phyloP scores from a whole-genome alignment of 2,113 vertebrate species.

The Bufo bufo region DNA sequence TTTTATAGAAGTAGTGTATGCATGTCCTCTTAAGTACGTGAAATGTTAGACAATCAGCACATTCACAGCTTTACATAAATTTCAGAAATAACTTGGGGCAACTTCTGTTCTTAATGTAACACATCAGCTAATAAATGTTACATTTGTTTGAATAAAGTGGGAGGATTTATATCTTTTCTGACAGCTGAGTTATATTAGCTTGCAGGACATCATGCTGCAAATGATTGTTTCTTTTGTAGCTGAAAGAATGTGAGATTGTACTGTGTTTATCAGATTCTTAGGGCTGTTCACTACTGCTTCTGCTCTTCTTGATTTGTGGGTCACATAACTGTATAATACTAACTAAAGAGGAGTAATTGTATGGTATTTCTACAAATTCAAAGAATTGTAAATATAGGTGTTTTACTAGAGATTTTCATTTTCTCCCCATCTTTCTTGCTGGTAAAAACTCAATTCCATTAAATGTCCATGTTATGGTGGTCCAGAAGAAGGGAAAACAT shows the following conservation, averaged over 20 bases:
- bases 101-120: slow-evolving; percentile 15
- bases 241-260: neutral
- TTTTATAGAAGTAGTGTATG: neutral
- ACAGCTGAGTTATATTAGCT: neutral
- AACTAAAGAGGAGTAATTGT: neutral
- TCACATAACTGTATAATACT: neutral
- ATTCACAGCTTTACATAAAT: slow-evolving; percentile 9
- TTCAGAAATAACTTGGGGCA: slow-evolving; percentile 19
- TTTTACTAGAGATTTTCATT: neutral
- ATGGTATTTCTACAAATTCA: neutral
- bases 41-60: neutral
- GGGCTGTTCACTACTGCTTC: neutral
- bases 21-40: neutral
- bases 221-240: slow-evolving; percentile 1
- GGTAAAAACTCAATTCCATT: neutral
- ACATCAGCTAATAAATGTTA: slow-evolving; percentile 28
- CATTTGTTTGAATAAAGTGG: slow-evolving; percentile 26
- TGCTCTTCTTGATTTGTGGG: neutral
- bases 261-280: neutral
- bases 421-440: neutral
- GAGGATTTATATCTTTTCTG: slow-evolving; percentile 27
- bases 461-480: neutral
- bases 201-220: neutral
- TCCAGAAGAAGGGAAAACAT: too few relatives aligned
- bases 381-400: neutral